A percentile compares a stretch with the other conserved stretches of the same genome.
phyloP scores from a whole-genome alignment of 2,113 vertebrate species.

The Caloenas nicobarica region DNA sequence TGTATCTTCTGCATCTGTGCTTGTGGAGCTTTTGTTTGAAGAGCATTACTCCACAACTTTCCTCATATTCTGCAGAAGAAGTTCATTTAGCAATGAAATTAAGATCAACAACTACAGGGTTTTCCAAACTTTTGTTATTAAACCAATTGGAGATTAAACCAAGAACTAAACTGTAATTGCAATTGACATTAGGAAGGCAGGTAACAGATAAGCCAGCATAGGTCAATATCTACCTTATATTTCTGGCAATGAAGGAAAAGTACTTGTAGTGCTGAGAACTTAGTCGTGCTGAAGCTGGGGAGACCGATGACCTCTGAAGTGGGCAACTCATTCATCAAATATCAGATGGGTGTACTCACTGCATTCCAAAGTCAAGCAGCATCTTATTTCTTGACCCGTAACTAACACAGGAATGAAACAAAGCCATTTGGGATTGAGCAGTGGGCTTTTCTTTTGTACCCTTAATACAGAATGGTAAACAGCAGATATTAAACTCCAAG shows the following conservation, averaged over 20 bases:
- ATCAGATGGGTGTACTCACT: neutral
- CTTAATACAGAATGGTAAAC: neutral
- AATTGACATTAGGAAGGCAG: neutral
- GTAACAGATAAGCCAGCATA: neutral
- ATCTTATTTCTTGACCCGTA: neutral
- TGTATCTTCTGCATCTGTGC: neutral
- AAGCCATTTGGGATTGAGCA: neutral
- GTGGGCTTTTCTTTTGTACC: neutral
- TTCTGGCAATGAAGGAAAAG: neutral
- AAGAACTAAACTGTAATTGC: neutral
- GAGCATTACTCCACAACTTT: neutral
- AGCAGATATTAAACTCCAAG: neutral
- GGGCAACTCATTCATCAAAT: neutral
- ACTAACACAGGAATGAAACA: neutral
- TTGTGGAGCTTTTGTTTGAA: neutral
- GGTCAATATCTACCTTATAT: neutral
- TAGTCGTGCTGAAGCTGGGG: neutral
- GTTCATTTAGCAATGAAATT: neutral
- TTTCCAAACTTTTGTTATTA: neutral
- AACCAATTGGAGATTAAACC: neutral
- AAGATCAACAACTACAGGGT: neutral
- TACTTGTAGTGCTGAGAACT: neutral
- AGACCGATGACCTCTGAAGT: neutral
- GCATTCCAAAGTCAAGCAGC: neutral
- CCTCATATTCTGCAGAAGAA: neutral